Evolutionary conservation across 2,797 vertebrate species (phyloP), one percentile per base, ranked within the genome.

Genomic region (Channallabes apus): DNA sequence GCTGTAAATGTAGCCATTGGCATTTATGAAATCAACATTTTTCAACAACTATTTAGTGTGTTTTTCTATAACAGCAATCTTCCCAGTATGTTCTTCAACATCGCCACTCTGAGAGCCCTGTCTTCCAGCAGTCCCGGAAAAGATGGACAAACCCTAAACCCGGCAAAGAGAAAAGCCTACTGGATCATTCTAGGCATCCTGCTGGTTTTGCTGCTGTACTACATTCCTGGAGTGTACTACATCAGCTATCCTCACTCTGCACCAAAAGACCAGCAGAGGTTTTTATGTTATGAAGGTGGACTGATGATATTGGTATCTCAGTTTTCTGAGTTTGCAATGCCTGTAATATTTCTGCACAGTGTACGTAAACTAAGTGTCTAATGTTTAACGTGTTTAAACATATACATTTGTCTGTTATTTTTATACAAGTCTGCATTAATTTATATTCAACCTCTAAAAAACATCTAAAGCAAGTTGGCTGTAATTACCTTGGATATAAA

Each of bases 91-190:
- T 61, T 80, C 77, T 35, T 84, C 35, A 80, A 35, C 58, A 3
- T 80, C 3, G 17, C 51, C 54, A 64, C 65, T 9, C 61, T 89
- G 27, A 58, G 32, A 9, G 46, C 22, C 11, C 51, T 90, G 35
- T 29, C 20, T 9, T 29, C 65, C 6, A 15, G 24, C 9, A 12
- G 82, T 59, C 73, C 71, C 6, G 54, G 68, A 62, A 67, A 32
- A 11, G 11, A 5, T 24, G 27, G 72, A 8, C 82, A 80, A 58
- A 20, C n/a, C 0, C 27, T 78, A 4, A 68, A 64, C 62, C 46
- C 73, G 9, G 62, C 41, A 35, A 89, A 89, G 83, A 86, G 65
- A 58, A 83, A 32, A 8, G 87, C 88, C 9, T 75, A 84, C 62
- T 54, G 61, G 11, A 59, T 61, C 9, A 68, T 87, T 11, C 54